phyloP scores from a whole-genome alignment of 30 jellyfish, hydroid and myxozoan genomes.

The Sanderia malayensis region DNA sequence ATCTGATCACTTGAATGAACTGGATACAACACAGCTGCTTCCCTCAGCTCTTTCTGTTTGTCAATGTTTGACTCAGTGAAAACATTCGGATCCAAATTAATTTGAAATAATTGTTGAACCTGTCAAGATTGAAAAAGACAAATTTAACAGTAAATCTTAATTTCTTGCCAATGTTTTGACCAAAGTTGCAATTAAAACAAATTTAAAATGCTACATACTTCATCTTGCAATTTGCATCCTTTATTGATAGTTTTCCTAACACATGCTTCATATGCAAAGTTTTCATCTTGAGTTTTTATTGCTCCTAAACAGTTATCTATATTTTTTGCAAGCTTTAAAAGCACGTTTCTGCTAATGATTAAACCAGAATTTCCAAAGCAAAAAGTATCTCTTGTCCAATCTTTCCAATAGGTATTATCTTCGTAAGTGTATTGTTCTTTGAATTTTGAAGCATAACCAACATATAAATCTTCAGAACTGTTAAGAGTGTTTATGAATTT shows the following conservation, averaged over 20 bases:
- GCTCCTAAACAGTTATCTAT: conserved; percentile 33
- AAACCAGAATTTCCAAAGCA: too few species aligned
- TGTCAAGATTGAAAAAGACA: too few species aligned
- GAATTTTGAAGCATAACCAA: conserved; percentile 68
- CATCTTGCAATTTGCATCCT: conserved; percentile 28
- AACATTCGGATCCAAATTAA: conserved; percentile 10
- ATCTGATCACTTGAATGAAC: conserved; percentile 65
- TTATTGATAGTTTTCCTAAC: conserved; percentile 32
- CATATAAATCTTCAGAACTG: conserved; percentile 72
- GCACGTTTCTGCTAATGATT: conserved; percentile 58
- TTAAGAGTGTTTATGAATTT: conserved; percentile 56
- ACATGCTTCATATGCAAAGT: conserved; percentile 41
- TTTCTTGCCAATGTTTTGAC: too few species aligned
- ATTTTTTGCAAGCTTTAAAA: conserved; percentile 42
- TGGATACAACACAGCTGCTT: conserved; percentile 67
- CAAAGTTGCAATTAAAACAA: too few species aligned
- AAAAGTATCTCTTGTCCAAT: conserved; percentile 41
- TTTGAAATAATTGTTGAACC: conserved; percentile 39
- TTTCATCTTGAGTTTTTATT: conserved; percentile 30
- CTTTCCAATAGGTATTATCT: conserved; percentile 45
- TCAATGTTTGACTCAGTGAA: conserved; percentile 26
- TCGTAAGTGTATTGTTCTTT: conserved; percentile 42
- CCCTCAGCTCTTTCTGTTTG: conserved; percentile 5
- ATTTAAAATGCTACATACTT: too few species aligned
- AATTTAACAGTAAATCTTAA: too few species aligned